A percentile compares a stretch with the other conserved stretches of the same genome.
phyloP scores from a whole-genome alignment of 2,888 invertebrate genomes.

The Erannis defoliaria region DNA sequence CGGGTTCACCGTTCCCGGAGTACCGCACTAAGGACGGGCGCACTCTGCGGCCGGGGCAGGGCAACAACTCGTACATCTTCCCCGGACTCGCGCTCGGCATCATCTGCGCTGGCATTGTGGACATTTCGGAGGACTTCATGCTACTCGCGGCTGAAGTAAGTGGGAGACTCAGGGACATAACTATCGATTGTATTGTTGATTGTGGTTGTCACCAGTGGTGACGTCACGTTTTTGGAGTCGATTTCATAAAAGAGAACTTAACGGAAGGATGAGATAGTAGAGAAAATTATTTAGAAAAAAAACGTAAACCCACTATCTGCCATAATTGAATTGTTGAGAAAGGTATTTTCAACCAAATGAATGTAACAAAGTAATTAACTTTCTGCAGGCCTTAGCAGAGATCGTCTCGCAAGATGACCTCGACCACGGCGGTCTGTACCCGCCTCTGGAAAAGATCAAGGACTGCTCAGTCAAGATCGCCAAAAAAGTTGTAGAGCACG shows the following conservation, averaged over 20 bases:
- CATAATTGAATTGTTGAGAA: too few relatives aligned
- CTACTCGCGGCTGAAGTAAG: conserved; percentile 95
- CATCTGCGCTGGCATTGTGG: conserved; percentile 94
- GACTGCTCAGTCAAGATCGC: conserved; percentile 96
- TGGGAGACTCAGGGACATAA: neutral
- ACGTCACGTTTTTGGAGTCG: too few relatives aligned
- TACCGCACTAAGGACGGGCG: conserved; percentile 92
- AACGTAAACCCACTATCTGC: too few relatives aligned
- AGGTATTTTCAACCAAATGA: too few relatives aligned
- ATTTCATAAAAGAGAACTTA: too few relatives aligned
- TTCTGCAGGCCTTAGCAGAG: conserved; percentile 87
- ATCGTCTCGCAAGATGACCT: conserved; percentile 94
- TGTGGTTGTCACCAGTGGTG: too few relatives aligned
- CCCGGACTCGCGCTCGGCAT: conserved; percentile 98
- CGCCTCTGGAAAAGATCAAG: conserved; percentile 93
- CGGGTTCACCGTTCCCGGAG: conserved; percentile 98
- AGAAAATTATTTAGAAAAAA: too few relatives aligned
- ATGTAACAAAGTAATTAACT: too few relatives aligned
- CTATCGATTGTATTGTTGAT: too few relatives aligned
- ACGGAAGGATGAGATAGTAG: too few relatives aligned
- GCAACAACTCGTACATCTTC: conserved; percentile 99
- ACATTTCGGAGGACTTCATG: conserved; percentile 97
- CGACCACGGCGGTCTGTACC: conserved; percentile 95
- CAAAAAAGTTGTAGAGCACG: conserved; percentile 91
- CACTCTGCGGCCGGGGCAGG: conserved; percentile 96